Conservation (phyloP, 2,113 vertebrate species). For the Forbesichthys agassizii region DNA sequence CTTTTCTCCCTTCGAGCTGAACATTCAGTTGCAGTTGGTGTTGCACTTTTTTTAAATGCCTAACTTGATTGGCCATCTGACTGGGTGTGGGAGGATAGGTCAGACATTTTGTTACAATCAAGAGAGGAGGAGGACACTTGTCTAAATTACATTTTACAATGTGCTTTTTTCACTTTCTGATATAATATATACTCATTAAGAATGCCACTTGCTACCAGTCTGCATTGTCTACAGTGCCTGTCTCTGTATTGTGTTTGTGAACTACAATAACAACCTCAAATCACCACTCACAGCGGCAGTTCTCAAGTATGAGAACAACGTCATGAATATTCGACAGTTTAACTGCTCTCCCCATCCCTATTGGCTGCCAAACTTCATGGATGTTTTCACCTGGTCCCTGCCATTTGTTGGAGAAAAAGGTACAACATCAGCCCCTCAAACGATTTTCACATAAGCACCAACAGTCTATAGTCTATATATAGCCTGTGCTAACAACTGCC, state of each 20-base stretch:
- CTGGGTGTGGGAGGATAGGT: too few relatives aligned
- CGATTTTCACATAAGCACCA: neutral
- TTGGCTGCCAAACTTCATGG: conserved; percentile 86
- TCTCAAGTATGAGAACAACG: conserved; percentile 85
- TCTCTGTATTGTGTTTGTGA: neutral
- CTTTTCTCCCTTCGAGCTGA: too few relatives aligned
- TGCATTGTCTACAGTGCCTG: neutral
- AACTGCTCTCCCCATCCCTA: conserved; percentile 85
- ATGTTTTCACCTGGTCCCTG: conserved; percentile 86
- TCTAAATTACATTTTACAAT: too few relatives aligned
- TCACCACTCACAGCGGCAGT: conserved; percentile 74
- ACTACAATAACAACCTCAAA: neutral
- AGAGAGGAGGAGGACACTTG: too few relatives aligned
- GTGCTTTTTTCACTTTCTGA: too few relatives aligned
- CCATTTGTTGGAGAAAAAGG: conserved; percentile 84
- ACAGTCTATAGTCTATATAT: too few relatives aligned
- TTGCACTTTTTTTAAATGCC: too few relatives aligned
- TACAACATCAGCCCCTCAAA: conserved; percentile 20
- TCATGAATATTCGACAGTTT: conserved; percentile 86
- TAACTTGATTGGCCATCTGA: too few relatives aligned
- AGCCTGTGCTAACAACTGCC: neutral
- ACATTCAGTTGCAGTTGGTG: too few relatives aligned
- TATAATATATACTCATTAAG: too few relatives aligned
- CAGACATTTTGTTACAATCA: too few relatives aligned
- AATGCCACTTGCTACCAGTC: too few relatives aligned